Evolutionary conservation across 2,797 vertebrate species (phyloP).

Genomic region (Ptychobarbus kaznakovi): DNA sequence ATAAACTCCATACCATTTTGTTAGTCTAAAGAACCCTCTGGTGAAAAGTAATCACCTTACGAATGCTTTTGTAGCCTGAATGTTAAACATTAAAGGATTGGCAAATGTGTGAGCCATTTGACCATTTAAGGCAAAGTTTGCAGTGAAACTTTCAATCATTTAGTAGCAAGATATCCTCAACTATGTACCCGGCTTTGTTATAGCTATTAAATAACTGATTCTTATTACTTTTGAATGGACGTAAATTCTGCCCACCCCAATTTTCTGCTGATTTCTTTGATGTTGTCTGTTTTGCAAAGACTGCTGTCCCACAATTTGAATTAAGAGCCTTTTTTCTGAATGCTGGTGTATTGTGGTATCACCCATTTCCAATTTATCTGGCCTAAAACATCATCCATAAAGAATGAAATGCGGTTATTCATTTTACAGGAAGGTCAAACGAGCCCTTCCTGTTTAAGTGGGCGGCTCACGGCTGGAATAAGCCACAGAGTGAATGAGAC

Average conservation of each 20-base stretch:
- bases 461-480: conserved; percentile 13
- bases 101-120: background rate
- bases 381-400: conserved; percentile 5
- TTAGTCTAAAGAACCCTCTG: background rate
- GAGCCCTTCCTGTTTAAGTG: conserved; percentile 36
- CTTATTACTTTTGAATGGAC: background rate
- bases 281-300: background rate
- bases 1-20: background rate
- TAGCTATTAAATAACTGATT: background rate
- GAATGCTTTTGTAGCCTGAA: background rate
- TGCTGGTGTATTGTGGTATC: background rate
- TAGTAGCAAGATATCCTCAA: background rate
- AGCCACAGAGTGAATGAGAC: conserved; percentile 16
- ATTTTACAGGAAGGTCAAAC: conserved; percentile 20
- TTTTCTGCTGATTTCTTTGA: background rate
- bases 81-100: background rate
- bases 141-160: background rate
- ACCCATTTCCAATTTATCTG: conserved; percentile 9
- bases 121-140: background rate
- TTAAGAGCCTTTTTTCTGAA: background rate
- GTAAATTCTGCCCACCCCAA: background rate
- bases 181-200: background rate
- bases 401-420: conserved; percentile 16
- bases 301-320: background rate
- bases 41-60: background rate